A percentile compares a stretch with the other conserved stretches of the same genome.
These are phyloP conservation scores for Falco berigora DNA, from an alignment of 2,797 vertebrate genomes.

Conservation along the genomic window DNA sequence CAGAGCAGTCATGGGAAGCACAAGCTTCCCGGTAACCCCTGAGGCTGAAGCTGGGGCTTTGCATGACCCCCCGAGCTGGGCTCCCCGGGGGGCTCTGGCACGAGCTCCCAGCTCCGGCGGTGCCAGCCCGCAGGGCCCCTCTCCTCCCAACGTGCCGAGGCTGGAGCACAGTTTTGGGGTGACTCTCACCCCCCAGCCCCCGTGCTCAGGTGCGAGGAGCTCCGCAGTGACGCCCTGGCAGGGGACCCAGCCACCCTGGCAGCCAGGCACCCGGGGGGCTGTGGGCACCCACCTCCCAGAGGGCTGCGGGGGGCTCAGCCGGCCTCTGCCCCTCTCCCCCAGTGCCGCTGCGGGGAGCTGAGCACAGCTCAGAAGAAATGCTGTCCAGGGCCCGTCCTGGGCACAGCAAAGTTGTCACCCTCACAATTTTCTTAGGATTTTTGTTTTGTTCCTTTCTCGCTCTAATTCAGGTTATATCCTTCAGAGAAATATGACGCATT, in stretches of 20 bases:
- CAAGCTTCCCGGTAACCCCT: background rate
- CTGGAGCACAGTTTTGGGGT: background rate
- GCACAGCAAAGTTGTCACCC: background rate
- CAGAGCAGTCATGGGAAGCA: background rate
- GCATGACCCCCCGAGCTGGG: background rate
- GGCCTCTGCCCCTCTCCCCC: background rate
- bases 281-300: rapidly evolving
- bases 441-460: background rate
- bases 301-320: background rate
- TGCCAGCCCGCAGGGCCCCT: background rate
- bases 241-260: background rate
- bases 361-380: background rate
- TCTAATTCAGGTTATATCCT: background rate
- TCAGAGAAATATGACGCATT: background rate
- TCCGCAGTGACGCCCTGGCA: background rate
- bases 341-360: rapidly evolving
- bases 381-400: background rate
- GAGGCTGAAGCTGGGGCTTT: background rate
- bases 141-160: rapidly evolving
- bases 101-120: background rate
- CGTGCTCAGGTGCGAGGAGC: background rate
- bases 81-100: rapidly evolving
- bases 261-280: rapidly evolving
- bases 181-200: background rate
- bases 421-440: background rate